Evolutionary conservation across 2,888 invertebrate species (phyloP).

Genomic region (Temnothorax unifasciatus): DNA sequence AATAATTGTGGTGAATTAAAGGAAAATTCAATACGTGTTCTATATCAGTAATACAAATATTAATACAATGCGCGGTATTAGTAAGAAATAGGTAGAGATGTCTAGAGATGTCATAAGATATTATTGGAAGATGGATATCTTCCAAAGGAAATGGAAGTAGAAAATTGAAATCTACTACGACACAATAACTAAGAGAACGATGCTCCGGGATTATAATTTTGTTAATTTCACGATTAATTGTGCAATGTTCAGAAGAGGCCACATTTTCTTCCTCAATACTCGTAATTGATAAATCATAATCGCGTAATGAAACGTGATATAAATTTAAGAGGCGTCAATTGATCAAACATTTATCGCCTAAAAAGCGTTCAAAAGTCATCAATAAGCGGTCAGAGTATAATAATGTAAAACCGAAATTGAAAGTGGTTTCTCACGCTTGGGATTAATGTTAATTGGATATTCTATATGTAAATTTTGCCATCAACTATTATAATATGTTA

Average conservation of each 20-base stretch:
- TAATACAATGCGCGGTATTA: background rate
- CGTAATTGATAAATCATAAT: background rate
- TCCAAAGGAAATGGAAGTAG: background rate
- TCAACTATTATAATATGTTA: slow-evolving; percentile 40
- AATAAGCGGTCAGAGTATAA: slow-evolving; percentile 33
- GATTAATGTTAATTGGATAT: slow-evolving; percentile 30
- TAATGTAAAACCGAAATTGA: slow-evolving; percentile 47
- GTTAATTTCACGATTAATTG: background rate
- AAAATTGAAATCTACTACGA: background rate
- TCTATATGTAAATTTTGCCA: slow-evolving; percentile 39
- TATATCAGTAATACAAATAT: background rate
- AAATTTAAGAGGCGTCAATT: background rate
- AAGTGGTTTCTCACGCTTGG: slow-evolving; percentile 25
- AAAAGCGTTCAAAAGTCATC: slow-evolving; percentile 12
- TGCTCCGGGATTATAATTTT: background rate
- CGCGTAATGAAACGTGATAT: no score
- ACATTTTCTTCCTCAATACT: background rate
- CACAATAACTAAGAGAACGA: background rate
- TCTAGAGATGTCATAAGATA: background rate
- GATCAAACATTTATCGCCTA: slow-evolving; percentile 10
- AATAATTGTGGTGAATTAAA: background rate
- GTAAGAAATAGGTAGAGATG: slow-evolving; percentile 5
- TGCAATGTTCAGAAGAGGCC: background rate
- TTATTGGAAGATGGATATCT: background rate
- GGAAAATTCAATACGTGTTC: background rate